phyloP scores from a whole-genome alignment of 2,797 vertebrate genomes.

The Takifugu rubripes region DNA sequence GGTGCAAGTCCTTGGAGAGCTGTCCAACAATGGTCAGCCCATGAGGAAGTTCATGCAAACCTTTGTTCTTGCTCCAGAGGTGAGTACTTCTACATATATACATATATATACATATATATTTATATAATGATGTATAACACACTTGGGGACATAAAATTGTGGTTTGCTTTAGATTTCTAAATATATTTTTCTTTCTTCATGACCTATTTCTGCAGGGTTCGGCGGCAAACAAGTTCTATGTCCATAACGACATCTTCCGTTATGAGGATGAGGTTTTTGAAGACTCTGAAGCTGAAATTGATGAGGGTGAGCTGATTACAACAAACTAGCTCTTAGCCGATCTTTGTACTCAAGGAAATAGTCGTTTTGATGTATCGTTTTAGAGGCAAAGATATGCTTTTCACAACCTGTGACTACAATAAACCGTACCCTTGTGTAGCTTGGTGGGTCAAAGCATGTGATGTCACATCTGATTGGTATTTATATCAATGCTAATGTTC shows the following conservation, averaged over 20 bases:
- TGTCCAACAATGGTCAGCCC: conserved; percentile 93
- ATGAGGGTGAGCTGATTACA: conserved; percentile 77
- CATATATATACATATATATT: background rate
- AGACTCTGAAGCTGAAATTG: conserved; percentile 96
- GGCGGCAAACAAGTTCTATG: conserved; percentile 98
- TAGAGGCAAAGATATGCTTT: no score
- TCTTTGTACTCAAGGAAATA: no score
- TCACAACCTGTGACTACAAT: no score
- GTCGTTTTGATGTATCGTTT: no score
- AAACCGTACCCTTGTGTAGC: no score
- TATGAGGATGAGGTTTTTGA: conserved; percentile 98
- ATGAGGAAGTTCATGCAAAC: conserved; percentile 99
- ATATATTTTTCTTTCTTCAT: conserved; percentile 1
- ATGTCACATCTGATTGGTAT: no score
- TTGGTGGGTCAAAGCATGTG: no score
- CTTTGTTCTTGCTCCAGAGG: conserved; percentile 94
- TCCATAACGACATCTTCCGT: conserved; percentile 98
- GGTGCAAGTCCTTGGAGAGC: conserved; percentile 95
- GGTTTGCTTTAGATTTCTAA: background rate
- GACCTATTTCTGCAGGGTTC: conserved; percentile 80
- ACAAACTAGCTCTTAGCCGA: background rate
- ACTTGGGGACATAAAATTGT: background rate
- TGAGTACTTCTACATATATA: conserved; percentile 37
- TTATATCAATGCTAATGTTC: no score
- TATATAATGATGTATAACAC: no score